Evolutionary conservation across 2,888 invertebrate species (phyloP).

Genomic region (Suillia variegata): DNA sequence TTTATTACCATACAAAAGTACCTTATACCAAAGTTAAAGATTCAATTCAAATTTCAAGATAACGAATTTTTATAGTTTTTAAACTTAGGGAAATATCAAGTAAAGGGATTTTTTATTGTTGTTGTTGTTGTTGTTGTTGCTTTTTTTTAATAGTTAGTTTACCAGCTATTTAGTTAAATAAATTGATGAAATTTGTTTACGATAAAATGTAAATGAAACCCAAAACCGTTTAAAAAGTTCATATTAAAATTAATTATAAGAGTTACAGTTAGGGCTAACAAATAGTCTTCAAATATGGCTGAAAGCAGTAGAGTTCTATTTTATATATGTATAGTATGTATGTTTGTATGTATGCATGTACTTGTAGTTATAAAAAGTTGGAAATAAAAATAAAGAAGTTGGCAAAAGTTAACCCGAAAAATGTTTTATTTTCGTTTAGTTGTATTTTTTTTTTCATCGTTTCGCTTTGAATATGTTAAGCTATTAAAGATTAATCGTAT

Average conservation of each 20-base stretch:
- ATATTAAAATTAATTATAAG: constrained; percentile 9
- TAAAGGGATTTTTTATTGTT: too few relatives aligned
- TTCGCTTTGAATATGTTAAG: constrained; percentile 23
- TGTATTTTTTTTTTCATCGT: constrained; percentile 8
- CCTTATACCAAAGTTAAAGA: not conserved
- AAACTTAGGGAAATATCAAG: constrained; percentile 24
- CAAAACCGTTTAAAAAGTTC: constrained; percentile 21
- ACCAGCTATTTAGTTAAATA: too few relatives aligned
- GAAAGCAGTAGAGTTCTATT: not conserved
- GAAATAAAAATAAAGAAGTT: constrained; percentile 22
- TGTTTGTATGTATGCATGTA: too few relatives aligned
- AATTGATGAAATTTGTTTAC: too few relatives aligned
- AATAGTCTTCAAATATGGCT: not conserved
- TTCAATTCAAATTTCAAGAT: not conserved
- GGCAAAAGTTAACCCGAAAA: constrained; percentile 53
- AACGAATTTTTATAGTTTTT: constrained; percentile 18
- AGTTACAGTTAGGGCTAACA: constrained; percentile 14
- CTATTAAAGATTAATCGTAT: constrained; percentile 7
- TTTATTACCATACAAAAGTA: not conserved
- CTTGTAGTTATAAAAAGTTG: constrained; percentile 18
- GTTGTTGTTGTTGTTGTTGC: too few relatives aligned
- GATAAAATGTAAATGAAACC: constrained; percentile 8
- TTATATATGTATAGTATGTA: too few relatives aligned
- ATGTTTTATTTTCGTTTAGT: constrained; percentile 59
- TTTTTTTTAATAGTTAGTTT: too few relatives aligned